Evolutionary conservation across 2,888 invertebrate species (phyloP).

Genomic region (Orchesella flavescens): DNA sequence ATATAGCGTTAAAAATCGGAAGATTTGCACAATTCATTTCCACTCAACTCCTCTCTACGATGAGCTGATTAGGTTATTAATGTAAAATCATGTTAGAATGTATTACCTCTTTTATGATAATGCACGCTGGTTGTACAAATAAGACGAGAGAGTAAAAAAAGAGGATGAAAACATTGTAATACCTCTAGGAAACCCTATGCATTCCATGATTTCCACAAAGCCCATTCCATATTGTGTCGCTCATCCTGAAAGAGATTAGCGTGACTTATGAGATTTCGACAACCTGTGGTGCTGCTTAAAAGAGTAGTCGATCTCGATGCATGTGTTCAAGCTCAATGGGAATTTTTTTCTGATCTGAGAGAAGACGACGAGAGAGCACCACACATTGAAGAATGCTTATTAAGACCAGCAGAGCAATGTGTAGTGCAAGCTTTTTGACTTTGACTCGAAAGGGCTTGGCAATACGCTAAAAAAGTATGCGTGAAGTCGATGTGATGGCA

Average conservation of each 20-base stretch:
- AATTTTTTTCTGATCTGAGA: constrained; percentile 23
- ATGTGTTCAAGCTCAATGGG: constrained; percentile 32
- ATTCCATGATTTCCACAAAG: constrained; percentile 10
- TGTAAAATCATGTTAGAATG: constrained; percentile 56
- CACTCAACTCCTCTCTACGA: constrained; percentile 36
- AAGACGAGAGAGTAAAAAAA: constrained; percentile 12
- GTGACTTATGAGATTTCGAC: constrained; percentile 69
- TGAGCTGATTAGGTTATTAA: constrained; percentile 60
- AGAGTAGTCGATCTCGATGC: constrained; percentile 47
- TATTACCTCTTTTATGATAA: constrained; percentile 47
- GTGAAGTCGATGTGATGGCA: constrained; percentile 44
- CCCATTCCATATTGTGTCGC: constrained; percentile 58
- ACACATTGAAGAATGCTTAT: constrained; percentile 48
- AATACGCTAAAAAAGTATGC: constrained; percentile 43
- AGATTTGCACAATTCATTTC: constrained; percentile 45
- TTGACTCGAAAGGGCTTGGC: constrained; percentile 60
- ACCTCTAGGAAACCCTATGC: not conserved
- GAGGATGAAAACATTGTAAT: constrained; percentile 47
- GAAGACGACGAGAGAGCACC: constrained; percentile 5
- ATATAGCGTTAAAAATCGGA: constrained; percentile 38
- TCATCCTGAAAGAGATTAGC: constrained; percentile 62
- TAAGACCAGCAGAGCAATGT: constrained; percentile 44
- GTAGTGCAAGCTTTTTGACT: constrained; percentile 43
- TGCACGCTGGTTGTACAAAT: constrained; percentile 45
- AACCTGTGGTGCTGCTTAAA: constrained; percentile 62